Base-by-base conservation (phyloP, 2,113 vertebrate species). In the Epinephelus cyanopodus region DNA sequence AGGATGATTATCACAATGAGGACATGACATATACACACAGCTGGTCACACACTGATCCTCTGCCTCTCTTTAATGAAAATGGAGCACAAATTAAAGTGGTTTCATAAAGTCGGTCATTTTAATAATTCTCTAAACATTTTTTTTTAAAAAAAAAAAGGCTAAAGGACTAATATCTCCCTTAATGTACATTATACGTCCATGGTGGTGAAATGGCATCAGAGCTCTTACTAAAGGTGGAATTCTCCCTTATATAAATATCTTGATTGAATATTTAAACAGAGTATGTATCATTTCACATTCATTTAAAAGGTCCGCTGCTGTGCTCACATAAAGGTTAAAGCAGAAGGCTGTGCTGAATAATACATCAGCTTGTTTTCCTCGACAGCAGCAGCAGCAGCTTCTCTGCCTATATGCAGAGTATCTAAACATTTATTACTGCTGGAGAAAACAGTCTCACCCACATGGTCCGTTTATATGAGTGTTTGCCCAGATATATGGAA, bases 51-150 rank as follows among this genome's bases (percentile, higher is more conserved):
- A 64, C 60, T 83, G 79, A 85, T 81, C 79, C 74, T 48, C 50
- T 45, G 47, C 37, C 5, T 70, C 78, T 42, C 2, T 69, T 68
- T 79, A 62, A 80, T 87, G 64, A 85, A 81, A 85, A 85, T 75
- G 77, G 77, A 70, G 52, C 69, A 85, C 48, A 83, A 83, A 83
- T 79, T 48, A 62, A 91, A 83, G 77, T 78, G 69, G 21, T 76
- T 84, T 62, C 17, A 53, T 47, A 76, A 82, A 64, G 60, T 71
- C 33, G 1, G 45, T 83, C 53, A 74, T 56, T 47, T 71, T 21
- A 53, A 42, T 82, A 4, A 39, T 67, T 39, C 63, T 57, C 1
- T 58, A 50, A 78, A 74, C 23, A 61, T 50, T 21, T n/a, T 66
- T 33, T 50, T 19, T n/a, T n/a, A n/a, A n/a, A n/a, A n/a, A 66